phyloP scores from a whole-genome alignment of 2,113 vertebrate genomes.

The Tragelaphus imberbis region DNA sequence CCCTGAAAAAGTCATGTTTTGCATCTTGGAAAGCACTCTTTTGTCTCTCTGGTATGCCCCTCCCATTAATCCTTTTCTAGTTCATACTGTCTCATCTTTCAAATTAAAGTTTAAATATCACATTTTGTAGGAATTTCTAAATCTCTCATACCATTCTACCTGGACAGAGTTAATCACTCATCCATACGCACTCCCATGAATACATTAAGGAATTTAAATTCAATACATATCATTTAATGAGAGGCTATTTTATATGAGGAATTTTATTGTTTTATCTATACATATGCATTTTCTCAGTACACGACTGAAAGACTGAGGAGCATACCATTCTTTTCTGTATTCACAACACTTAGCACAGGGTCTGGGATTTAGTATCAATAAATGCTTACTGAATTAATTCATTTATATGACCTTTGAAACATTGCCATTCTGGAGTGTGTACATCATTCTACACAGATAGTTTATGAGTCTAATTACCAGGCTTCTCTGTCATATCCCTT shows the following conservation, averaged over 20 bases:
- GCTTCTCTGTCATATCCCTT: neutral
- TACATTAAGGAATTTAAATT: neutral
- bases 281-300: neutral
- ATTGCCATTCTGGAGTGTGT: neutral
- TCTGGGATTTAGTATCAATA: neutral
- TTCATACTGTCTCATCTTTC: neutral
- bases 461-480: neutral
- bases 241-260: neutral
- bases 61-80: neutral
- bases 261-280: neutral
- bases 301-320: neutral
- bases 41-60: neutral
- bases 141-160: neutral
- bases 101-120: neutral
- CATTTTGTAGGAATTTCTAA: neutral
- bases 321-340: neutral
- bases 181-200: neutral
- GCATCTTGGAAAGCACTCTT: neutral
- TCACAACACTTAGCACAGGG: neutral
- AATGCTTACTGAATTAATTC: slow-evolving; percentile 13
- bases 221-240: neutral
- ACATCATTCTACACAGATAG: neutral
- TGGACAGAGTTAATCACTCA: neutral
- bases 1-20: neutral
- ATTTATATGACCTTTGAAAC: slow-evolving; percentile 12